A percentile compares a stretch with the other conserved stretches of the same genome.
Evolutionary conservation across 2,888 invertebrate species (phyloP).

Genomic region (Cylindroiulus punctatus): DNA sequence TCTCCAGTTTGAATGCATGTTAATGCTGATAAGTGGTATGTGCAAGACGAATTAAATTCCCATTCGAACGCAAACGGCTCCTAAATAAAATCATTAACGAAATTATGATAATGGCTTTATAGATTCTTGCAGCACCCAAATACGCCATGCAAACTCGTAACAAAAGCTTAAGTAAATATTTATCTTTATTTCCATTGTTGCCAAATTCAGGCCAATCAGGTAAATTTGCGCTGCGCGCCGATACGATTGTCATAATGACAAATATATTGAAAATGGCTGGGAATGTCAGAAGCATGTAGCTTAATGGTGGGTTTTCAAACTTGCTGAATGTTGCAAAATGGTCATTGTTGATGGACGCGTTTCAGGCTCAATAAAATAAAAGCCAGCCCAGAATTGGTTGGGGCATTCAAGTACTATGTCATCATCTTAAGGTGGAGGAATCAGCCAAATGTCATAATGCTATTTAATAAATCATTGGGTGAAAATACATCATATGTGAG

Average conservation of each 20-base stretch:
- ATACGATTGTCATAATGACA: background rate
- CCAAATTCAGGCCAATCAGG: background rate
- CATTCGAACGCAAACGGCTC: background rate
- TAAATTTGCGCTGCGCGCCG: background rate
- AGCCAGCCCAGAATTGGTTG: too few relatives aligned
- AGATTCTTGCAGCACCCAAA: background rate
- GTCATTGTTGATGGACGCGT: too few relatives aligned
- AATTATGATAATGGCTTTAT: constrained; percentile 7
- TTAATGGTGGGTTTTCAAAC: too few relatives aligned
- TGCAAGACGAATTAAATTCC: background rate
- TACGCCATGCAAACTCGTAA: background rate
- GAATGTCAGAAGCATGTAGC: too few relatives aligned
- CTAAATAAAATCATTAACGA: constrained; percentile 33
- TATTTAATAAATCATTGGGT: too few relatives aligned
- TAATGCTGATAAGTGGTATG: background rate
- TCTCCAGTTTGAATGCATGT: background rate
- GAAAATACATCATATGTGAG: too few relatives aligned
- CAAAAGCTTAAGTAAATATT: background rate
- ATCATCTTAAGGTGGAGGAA: too few relatives aligned
- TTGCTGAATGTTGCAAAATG: too few relatives aligned
- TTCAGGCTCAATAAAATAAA: too few relatives aligned
- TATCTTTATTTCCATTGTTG: background rate
- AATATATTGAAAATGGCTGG: background rate
- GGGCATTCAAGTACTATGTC: too few relatives aligned
- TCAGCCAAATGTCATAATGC: too few relatives aligned